Base-by-base conservation (phyloP, 2,113 vertebrate genomes). In the Corythaixoides concolor region DNA sequence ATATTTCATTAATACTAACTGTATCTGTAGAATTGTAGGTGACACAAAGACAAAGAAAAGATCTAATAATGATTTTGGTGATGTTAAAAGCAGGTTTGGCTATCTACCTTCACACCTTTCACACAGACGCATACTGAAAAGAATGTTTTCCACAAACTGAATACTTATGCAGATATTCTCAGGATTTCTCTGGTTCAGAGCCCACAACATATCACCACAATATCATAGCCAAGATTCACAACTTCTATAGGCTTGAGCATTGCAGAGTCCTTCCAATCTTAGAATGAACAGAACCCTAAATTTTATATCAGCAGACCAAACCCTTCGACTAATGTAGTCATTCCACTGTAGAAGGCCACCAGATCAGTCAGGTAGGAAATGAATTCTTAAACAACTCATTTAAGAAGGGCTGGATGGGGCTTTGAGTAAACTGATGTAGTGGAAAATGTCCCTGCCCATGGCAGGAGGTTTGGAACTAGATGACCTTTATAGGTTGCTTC, bases 371-470 rank as follows among this genome's bases (percentile, higher is more conserved):
- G 35, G 11, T 5, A 78, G 12, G 18, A 41, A 70, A 59, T 39
- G 3, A 24, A 67, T 35, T 72, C 32, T 63, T 47, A 63, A 75
- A 72, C 5, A 35, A 30, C n/a, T 79, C 6, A 19, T 43, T 75
- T 45, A 9, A 55, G 30, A 63, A 49, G 5, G 5, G 5, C 16
- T 55, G 1, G 11, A 67, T 41, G 9, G 32, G 6, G 5, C 26
- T 64, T 55, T 59, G 20, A 21, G 32, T 24, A 90, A 76, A 4
- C 3, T 56, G 22, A 22, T 66, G 6, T 12, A n/a, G 12, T 2
- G 6, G n/a, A 63, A 66, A 15, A 2, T 66, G 26, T 37, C 13
- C 26, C 21, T 73, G n/a, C 7, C 8, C 2, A 19, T 0, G 2
- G 11, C 16, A 81, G 12, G 19, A 32, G 0, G 2, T 8, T 28